A percentile compares a stretch with the other conserved stretches of the same genome.
Evolutionary conservation across 2,797 vertebrate species (phyloP).

Genomic region (Atherinosoma microstoma): DNA sequence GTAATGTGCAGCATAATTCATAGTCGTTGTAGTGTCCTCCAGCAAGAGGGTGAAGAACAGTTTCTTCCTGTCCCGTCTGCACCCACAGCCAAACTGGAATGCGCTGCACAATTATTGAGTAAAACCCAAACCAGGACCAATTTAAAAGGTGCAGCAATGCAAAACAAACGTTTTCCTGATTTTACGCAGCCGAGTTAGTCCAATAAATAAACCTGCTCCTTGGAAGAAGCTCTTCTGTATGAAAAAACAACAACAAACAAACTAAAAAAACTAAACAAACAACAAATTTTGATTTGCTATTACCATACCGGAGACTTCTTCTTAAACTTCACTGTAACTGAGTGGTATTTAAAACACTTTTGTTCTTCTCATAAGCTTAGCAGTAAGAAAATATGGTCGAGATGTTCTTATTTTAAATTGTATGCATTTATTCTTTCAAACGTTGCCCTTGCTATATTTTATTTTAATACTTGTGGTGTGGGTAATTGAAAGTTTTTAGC

Average conservation of each 20-base stretch:
- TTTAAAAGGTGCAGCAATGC: neutral
- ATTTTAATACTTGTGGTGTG: neutral
- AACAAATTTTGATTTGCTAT: no score
- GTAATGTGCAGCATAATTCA: neutral
- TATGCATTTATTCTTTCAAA: neutral
- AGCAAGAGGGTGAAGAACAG: constrained; percentile 10
- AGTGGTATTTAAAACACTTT: no score
- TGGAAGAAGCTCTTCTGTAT: neutral
- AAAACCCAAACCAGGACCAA: neutral
- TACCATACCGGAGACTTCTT: no score
- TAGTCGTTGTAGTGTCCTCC: constrained; percentile 2
- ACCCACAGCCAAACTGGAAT: no score
- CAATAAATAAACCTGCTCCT: neutral
- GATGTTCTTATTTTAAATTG: neutral
- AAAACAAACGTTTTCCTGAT: neutral
- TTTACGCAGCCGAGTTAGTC: neutral
- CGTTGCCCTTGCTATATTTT: neutral
- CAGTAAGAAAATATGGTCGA: neutral
- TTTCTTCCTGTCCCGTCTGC: constrained; percentile 11
- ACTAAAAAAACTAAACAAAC: no score
- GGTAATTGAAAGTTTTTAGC: neutral
- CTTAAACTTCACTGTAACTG: no score
- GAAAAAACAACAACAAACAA: no score
- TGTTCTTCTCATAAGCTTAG: neutral
- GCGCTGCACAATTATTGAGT: neutral